Percentiles rank a stretch among this genome's conserved stretches.
These are phyloP conservation scores for Ips nitidus DNA, from an alignment of 1,140 invertebrate species.

Conservation along the genomic window DNA sequence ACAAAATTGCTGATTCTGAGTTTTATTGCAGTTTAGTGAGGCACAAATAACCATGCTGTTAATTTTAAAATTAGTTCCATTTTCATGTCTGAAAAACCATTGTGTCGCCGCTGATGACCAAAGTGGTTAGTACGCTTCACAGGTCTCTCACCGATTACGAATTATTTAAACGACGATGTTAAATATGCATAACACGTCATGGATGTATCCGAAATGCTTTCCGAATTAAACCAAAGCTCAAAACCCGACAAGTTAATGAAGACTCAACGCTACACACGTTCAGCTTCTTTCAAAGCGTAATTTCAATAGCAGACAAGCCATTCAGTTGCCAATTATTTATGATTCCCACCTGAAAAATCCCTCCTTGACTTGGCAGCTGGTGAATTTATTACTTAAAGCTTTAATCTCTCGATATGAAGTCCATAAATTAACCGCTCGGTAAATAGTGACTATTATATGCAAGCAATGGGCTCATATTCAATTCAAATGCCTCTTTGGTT, in stretches of 20 bases:
- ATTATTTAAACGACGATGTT: neutral
- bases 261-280: neutral
- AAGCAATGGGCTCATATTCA: neutral
- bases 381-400: constrained; percentile 4
- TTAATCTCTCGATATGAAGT: constrained; percentile 9
- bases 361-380: neutral
- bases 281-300: neutral
- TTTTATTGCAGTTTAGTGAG: no score
- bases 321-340: constrained; percentile 10
- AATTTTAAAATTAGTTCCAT: no score
- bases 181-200: neutral
- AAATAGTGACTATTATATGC: neutral
- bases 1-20: no score
- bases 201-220: neutral
- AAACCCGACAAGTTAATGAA: neutral
- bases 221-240: no score
- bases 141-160: no score
- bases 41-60: no score
- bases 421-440: neutral
- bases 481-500: constrained; percentile 9
- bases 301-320: neutral
- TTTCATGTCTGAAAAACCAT: no score
- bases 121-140: no score
- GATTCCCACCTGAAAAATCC: constrained; percentile 6
- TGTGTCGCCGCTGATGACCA: no score